A percentile compares a stretch with the other conserved stretches of the same genome.
Evolutionary conservation across 2,113 vertebrate genomes (phyloP).

Genomic region (Prunella fulvescens): DNA sequence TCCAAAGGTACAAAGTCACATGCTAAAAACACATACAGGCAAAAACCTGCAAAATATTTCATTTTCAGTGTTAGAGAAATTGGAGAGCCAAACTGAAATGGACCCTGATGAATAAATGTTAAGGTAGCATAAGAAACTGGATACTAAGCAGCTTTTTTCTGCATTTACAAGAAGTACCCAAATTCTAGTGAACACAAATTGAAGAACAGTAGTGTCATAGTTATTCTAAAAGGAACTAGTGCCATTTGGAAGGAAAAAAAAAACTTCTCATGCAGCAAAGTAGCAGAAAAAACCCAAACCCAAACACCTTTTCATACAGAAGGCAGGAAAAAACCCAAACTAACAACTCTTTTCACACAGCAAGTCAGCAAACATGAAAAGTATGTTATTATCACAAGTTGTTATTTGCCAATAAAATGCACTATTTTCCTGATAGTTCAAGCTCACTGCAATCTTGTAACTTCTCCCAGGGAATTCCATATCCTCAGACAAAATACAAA

Average conservation of each 20-base stretch:
- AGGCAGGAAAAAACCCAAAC: not conserved
- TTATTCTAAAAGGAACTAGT: not conserved
- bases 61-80: not conserved
- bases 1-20: not conserved
- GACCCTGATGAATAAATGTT: not conserved
- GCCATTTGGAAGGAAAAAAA: not conserved
- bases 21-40: not conserved
- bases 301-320: not conserved
- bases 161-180: not conserved
- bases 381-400: not conserved
- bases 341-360: not conserved
- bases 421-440: not conserved
- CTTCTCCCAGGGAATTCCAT: not conserved
- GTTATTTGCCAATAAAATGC: not conserved
- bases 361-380: not conserved
- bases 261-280: not conserved
- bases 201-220: not conserved
- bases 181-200: not conserved
- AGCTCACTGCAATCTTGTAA: not conserved
- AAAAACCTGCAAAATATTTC: not conserved
- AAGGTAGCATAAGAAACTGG: not conserved
- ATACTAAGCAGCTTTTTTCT: not conserved
- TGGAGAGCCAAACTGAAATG: not conserved
- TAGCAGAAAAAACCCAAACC: not conserved
- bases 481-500: not conserved